These are phyloP conservation scores for Struthidea cinerea DNA, from an alignment of 2,113 vertebrate genomes.

Conservation along the genomic window DNA sequence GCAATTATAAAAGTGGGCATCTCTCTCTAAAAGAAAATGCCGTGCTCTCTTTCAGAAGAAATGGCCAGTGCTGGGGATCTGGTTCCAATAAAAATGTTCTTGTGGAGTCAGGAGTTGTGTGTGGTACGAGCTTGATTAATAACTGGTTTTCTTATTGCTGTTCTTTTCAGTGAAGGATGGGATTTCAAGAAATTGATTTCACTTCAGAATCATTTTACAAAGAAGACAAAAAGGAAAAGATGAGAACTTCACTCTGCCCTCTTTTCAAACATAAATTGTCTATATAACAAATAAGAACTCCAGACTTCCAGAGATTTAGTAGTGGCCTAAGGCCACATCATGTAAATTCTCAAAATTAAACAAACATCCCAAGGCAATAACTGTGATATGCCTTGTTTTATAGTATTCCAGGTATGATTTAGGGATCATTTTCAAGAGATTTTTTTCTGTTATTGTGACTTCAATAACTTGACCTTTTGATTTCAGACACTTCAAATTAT, in stretches of 20 bases:
- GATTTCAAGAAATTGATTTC: neutral
- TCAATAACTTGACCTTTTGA: neutral
- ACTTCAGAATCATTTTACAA: neutral
- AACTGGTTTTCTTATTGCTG: neutral
- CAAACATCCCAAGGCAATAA: neutral
- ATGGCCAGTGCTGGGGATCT: neutral
- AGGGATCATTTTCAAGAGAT: neutral
- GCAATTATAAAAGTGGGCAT: neutral
- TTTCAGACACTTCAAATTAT: neutral
- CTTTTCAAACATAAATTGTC: neutral
- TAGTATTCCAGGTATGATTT: neutral
- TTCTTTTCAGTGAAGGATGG: conserved; percentile 30
- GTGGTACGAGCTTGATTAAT: neutral
- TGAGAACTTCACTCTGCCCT: neutral
- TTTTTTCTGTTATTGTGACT: neutral
- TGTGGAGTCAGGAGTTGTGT: neutral
- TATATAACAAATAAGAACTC: neutral
- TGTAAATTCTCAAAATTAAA: neutral
- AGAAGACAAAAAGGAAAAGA: neutral
- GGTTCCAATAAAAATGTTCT: neutral
- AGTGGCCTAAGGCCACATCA: neutral
- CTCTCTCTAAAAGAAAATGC: neutral
- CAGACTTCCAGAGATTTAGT: neutral
- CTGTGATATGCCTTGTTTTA: neutral
- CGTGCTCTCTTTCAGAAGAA: neutral